These are phyloP conservation scores for Diachrysia chrysitis DNA, from an alignment of 2,888 invertebrate genomes.

Conservation along the genomic window DNA sequence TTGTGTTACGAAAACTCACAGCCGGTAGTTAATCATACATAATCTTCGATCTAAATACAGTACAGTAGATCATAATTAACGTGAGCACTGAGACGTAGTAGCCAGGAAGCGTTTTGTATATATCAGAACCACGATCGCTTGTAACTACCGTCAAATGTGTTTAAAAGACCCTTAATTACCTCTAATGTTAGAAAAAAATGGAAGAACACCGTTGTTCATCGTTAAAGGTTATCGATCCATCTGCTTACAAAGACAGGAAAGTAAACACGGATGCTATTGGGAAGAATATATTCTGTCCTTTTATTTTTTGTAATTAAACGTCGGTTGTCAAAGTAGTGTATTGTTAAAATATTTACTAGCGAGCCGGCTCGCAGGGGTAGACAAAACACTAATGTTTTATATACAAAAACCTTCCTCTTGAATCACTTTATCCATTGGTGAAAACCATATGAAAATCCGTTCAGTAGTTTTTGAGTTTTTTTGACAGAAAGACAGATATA, in stretches of 20 bases:
- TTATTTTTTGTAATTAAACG: too few relatives aligned
- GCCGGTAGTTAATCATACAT: conserved; percentile 78
- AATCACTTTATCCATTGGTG: too few relatives aligned
- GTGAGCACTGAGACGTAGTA: conserved; percentile 75
- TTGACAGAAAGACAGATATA: too few relatives aligned
- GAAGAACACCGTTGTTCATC: conserved; percentile 37
- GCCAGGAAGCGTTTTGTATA: conserved; percentile 83
- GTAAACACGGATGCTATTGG: conserved; percentile 15
- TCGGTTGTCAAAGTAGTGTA: too few relatives aligned
- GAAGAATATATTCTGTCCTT: background rate
- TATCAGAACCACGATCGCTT: conserved; percentile 76
- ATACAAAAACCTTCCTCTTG: too few relatives aligned
- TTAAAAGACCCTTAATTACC: conserved; percentile 69
- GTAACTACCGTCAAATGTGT: conserved; percentile 66
- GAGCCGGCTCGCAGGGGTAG: too few relatives aligned
- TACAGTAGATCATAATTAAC: conserved; percentile 84
- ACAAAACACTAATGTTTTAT: too few relatives aligned
- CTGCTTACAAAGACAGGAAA: conserved; percentile 16
- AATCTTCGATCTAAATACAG: conserved; percentile 81
- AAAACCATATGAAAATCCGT: too few relatives aligned
- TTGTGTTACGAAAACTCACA: conserved; percentile 69
- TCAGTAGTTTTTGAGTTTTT: too few relatives aligned
- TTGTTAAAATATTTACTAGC: too few relatives aligned
- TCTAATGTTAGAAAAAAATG: conserved; percentile 56
- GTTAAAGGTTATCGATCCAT: conserved; percentile 56